phyloP scores from a whole-genome alignment of 2,797 vertebrate genomes.

The Petrocephalus schoutedeni region DNA sequence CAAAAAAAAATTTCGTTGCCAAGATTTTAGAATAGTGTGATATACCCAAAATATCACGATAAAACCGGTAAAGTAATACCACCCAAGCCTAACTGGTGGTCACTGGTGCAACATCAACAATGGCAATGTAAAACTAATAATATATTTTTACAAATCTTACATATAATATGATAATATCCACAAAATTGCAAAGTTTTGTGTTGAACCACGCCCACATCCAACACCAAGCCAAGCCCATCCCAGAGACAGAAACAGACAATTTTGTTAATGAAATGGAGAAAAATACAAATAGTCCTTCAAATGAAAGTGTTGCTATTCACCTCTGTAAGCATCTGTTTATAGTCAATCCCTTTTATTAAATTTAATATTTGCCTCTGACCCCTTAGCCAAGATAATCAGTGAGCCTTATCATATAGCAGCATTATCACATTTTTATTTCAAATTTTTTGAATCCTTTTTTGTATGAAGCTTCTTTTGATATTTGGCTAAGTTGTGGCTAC shows the following conservation, averaged over 20 bases:
- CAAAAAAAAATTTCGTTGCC: background rate
- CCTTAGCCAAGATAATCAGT: background rate
- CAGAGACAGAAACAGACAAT: background rate
- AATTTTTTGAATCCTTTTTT: background rate
- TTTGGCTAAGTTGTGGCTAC: constrained; percentile 1
- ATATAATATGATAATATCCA: background rate
- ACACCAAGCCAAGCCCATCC: background rate
- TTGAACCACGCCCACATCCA: background rate
- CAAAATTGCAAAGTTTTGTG: background rate
- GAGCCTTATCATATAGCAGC: background rate
- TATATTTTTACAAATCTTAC: background rate
- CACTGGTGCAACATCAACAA: background rate
- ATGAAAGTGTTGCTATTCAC: background rate
- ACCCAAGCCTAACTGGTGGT: background rate
- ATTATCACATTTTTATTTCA: background rate
- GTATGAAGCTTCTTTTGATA: background rate
- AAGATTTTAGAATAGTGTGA: background rate
- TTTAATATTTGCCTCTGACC: background rate
- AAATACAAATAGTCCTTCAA: background rate
- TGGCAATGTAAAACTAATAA: background rate
- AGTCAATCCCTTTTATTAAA: background rate
- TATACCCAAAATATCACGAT: background rate
- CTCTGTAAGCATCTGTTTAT: background rate
- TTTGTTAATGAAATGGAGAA: background rate
- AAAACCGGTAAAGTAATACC: background rate